Evolutionary conservation across 2,888 invertebrate genomes (phyloP), one percentile per base, ranked within the genome.

Genomic region (Suillia variegata): DNA sequence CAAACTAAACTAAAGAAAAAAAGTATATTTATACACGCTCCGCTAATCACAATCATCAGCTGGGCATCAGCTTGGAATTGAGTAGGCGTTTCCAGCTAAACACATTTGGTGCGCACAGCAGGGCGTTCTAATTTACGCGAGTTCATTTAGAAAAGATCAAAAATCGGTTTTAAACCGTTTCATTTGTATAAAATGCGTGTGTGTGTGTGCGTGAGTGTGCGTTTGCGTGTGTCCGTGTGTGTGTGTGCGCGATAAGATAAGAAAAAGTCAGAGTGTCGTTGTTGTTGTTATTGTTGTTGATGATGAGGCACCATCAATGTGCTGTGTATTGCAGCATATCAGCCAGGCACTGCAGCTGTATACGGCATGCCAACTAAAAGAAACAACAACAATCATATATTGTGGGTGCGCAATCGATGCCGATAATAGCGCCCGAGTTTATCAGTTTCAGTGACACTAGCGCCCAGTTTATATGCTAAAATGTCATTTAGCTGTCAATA

Each of bases 101-200:
- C 38, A 38, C 38, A n/a, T 38, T 38, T n/a, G n/a, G n/a, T n/a
- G n/a, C 38, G 15, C 38, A n/a, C n/a, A 38, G 15, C 38, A 38
- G 12, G 38, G 10, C 38, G 75, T 75, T 73, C 76, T 68, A 75
- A 70, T 72, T 72, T 67, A 75, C 71, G 67, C 73, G 69, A 67
- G 71, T 71, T 71, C 71, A 73, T 65, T 74, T n/a, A n/a, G 70
- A 62, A 63, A 67, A 38, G 38, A n/a, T 38, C 38, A 38, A 38
- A 12, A 31, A 31, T 31, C n/a, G n/a, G n/a, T n/a, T n/a, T n/a
- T n/a, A n/a, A n/a, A n/a, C n/a, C n/a, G n/a, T n/a, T 10, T 26
- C 26, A 26, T 6, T 26, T 26, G 5, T 10, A 26, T 26, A 26
- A 26, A 6, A 26, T 48, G 2, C 6, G 38, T 33, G 33, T 33